Conservation (phyloP, 2,888 invertebrate species). For the Thymelicus acteon region DNA sequence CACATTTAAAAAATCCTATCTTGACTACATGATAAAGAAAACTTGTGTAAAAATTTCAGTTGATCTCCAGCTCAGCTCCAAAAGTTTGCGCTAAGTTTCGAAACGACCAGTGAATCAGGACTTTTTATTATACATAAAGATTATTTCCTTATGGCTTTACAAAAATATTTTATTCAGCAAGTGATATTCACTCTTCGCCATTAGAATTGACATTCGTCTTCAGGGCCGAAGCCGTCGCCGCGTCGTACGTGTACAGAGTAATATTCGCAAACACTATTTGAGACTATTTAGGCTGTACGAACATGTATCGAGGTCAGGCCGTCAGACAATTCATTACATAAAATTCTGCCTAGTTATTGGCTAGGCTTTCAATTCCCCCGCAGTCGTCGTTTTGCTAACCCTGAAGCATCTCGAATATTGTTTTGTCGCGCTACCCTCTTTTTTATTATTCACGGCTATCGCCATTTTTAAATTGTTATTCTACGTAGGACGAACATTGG, state of each 20-base stretch:
- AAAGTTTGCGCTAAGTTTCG: no score
- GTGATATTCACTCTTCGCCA: neutral
- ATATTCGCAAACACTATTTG: conserved; percentile 14
- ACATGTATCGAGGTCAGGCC: conserved; percentile 60
- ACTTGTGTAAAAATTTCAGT: no score
- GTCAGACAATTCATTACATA: conserved; percentile 33
- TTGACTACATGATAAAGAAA: no score
- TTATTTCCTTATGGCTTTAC: neutral
- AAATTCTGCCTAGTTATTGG: conserved; percentile 37
- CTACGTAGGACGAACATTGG: conserved; percentile 12
- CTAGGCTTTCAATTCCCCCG: conserved; percentile 30
- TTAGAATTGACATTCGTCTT: conserved; percentile 2
- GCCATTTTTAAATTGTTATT: conserved; percentile 26
- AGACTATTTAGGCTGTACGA: conserved; percentile 29
- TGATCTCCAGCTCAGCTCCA: no score
- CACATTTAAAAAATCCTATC: no score
- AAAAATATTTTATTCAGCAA: neutral
- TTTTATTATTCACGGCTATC: conserved; percentile 21
- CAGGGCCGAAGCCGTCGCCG: conserved; percentile 7
- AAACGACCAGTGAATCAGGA: no score
- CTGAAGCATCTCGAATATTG: conserved; percentile 17
- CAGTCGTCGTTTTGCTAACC: conserved; percentile 15
- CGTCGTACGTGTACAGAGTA: conserved; percentile 15
- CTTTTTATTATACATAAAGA: neutral
- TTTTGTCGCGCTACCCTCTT: conserved; percentile 10